Conservation (phyloP, 2,888 invertebrate genomes). For the Acleris laterana region DNA sequence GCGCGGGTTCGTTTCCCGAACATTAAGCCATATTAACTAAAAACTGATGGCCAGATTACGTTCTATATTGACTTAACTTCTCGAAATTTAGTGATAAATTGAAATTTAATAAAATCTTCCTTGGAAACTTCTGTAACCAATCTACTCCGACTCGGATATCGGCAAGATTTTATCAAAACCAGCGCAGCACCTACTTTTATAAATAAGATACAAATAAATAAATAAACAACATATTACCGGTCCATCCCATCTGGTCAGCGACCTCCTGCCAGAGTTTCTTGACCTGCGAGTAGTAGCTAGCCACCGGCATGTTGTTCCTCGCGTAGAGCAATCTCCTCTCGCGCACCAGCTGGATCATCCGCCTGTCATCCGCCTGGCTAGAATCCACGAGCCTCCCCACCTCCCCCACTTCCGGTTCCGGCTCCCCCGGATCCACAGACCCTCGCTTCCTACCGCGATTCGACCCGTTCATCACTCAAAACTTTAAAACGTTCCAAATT, state of each 20-base stretch:
- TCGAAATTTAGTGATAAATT: too few species aligned
- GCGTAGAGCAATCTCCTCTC: slow-evolving; percentile 73
- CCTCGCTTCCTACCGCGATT: too few species aligned
- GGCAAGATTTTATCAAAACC: too few species aligned
- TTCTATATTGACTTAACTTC: too few species aligned
- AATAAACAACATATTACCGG: slow-evolving; percentile 42
- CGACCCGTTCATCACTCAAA: neutral
- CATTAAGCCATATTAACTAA: too few species aligned
- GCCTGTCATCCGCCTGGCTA: slow-evolving; percentile 74
- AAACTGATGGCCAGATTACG: too few species aligned
- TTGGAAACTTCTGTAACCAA: too few species aligned
- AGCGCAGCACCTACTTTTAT: too few species aligned
- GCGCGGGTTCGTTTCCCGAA: neutral
- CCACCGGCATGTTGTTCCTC: slow-evolving; percentile 77
- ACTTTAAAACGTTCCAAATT: neutral
- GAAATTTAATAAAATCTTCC: too few species aligned
- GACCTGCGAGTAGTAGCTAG: slow-evolving; percentile 74
- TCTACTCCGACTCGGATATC: too few species aligned
- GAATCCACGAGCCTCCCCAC: slow-evolving; percentile 72
- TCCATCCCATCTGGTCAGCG: slow-evolving; percentile 72
- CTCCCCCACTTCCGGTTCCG: slow-evolving; percentile 39
- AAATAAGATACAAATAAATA: too few species aligned
- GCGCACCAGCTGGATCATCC: slow-evolving; percentile 71
- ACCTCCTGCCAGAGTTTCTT: slow-evolving; percentile 73
- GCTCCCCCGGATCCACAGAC: too few species aligned